Evolutionary conservation across 2,113 vertebrate genomes (phyloP), one percentile per base, ranked within the genome.

Genomic region (Rattus rattus): DNA sequence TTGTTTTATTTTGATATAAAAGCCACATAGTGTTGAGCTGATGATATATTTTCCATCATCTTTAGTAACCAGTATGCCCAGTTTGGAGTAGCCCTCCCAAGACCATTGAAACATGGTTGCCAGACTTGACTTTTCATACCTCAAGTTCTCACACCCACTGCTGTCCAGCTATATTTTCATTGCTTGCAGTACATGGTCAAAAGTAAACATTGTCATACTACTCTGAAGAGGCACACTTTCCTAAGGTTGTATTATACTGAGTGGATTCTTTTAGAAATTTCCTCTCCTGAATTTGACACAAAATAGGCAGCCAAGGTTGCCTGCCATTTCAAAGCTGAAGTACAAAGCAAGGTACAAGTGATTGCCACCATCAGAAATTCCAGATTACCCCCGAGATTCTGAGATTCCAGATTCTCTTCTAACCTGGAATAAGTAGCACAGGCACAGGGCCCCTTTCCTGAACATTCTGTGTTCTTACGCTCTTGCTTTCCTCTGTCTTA

Each of bases 401-500:
- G 26, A n/a, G 85, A n/a, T 65, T 14, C 4, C 14, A 54, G 12
- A 5, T 20, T 30, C 26, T 4, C 2, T 12, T 22, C 19, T 69
- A n/a, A 54, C 17, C 13, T 8, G 4, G n/a, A 63, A 12, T 9
- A 7, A 63, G 2, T 20, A 17, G 13, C 13, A 14, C 6, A 0
- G 28, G 26, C 26, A 39, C 3, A 39, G 0, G 4, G 30, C 1
- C n/a, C 13, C 0, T 72, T 59, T 70, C 70, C 67, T 47, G 10
- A 61, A 61, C 26, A 85, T 61, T 73, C n/a, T 5, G 2, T 69
- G 7, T n/a, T 20, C 54, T 86, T 67, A 47, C 94, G 92, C 67
- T 39, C 8, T 67, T 88, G 52, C 33, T 96, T 84, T 83, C 69
- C 26, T 95, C 33, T 73, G 8, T 16, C 49, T 95, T 26, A 89